Base-by-base conservation (phyloP, 2,113 vertebrate species). In the Procavia capensis region DNA sequence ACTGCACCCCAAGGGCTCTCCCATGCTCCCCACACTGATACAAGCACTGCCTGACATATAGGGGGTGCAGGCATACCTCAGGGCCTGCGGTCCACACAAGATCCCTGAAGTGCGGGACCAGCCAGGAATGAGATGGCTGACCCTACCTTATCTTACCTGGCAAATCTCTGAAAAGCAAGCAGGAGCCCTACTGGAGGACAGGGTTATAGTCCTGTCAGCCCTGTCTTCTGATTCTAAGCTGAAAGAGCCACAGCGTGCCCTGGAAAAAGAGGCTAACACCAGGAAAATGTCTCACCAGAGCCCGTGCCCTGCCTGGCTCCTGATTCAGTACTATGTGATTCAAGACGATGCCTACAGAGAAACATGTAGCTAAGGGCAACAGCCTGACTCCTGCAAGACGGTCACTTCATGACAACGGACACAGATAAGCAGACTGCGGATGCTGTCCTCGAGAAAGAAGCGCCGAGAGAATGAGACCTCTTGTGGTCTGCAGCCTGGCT, bases 321-420 rank as follows among this genome's bases (percentile, higher is more conserved):
- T 66, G 50, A 64, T 72, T 43, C 57, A 61, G 66, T 74, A 29
- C 87, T 19, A 8, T 61, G 85, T 24, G 80, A 93, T n/a, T 78
- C 90, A 92, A 85, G 85, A 87, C 85, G 47, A 75, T 90, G 91
- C 66, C 96, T 87, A 93, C 83, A 84, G 87, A 97, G 91, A 95
- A 91, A 91, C 6, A 34, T 70, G 95, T 97, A 97, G 93, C 97
- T 94, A 96, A 92, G 96, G 96, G 96, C 78, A 95, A 90, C 91
- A 93, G 89, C 80, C 86, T 95, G 90, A n/a, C 61, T 95, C 66
- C 90, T 63, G 84, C 25, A 85, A 61, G 61, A 85, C 41, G 70
- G 93, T 88, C 91, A 93, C 93, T 96, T 97, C 95, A 66, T 80
- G 93, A 97, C 96, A 93, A 93, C 89, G 39, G 66, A 96, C 95